Percentiles rank a stretch among this genome's conserved stretches.
phyloP scores from a whole-genome alignment of 2,113 vertebrate species.

The Phaetusa simplex region DNA sequence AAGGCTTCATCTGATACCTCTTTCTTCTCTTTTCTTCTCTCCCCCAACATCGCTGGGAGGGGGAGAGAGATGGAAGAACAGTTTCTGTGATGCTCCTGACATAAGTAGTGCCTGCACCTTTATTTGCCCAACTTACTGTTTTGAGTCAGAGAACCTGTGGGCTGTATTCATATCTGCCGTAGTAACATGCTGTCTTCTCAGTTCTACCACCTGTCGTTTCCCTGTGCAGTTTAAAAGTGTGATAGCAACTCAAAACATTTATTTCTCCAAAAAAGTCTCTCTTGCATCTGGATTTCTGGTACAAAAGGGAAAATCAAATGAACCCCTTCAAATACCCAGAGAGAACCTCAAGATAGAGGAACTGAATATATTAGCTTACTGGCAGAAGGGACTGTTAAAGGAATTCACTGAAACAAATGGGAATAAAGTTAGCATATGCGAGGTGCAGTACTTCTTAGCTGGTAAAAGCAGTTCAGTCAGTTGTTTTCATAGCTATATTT shows the following conservation, averaged over 20 bases:
- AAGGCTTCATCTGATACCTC: neutral
- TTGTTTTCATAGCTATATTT: neutral
- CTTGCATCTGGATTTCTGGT: neutral
- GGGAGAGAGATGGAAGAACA: neutral
- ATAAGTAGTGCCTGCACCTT: neutral
- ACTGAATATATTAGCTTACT: neutral
- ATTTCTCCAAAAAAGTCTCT: neutral
- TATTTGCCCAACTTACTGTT: neutral
- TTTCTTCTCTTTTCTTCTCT: neutral
- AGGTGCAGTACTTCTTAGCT: neutral
- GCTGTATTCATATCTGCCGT: neutral
- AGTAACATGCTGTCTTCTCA: neutral
- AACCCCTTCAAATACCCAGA: neutral
- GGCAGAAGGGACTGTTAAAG: neutral
- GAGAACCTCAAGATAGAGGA: neutral
- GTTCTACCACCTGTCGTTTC: neutral
- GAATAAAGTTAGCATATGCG: neutral
- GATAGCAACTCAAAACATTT: neutral
- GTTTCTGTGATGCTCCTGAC: neutral
- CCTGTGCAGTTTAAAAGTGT: neutral
- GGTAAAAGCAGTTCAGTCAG: neutral
- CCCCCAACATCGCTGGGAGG: too few species aligned
- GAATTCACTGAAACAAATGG: neutral
- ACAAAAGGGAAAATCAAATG: neutral
- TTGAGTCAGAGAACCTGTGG: neutral